Evolutionary conservation across 2,113 vertebrate species (phyloP), one percentile per base, ranked within the genome.

Genomic region (Lethenteron reissneri): DNA sequence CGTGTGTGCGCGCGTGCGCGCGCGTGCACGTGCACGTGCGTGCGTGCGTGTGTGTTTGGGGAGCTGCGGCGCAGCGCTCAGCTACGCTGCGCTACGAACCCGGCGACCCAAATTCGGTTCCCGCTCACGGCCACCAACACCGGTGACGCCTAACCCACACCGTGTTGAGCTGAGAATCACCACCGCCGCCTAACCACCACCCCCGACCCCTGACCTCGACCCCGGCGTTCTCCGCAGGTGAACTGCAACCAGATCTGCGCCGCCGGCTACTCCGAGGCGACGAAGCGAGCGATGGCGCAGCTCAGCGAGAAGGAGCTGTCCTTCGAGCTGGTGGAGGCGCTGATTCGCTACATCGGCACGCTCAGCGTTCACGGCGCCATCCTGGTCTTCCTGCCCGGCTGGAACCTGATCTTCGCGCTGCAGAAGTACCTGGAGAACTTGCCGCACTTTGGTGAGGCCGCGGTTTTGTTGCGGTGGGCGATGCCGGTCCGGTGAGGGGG

Each of bases 351-450:
- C 78, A 87, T 97, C 11, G 89, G 89, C 80, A 89, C 87, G 3
- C 81, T 97, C 74, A 82, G 88, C 58, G 88, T 87, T 57, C 75
- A 80, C 1, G 94, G 94, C 12, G 90, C 92, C 2, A 87, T 95
- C 11, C 82, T 97, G 19, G 71, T 97, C 70, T 97, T 97, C 78
- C 81, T 97, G 72, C 89, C 94, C 19, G 92, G 92, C 74, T 97
- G 92, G 92, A 97, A 97, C 75, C 85, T 97, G 77, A 97, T 97
- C 76, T 89, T 83, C 64, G 88, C 88, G 58, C 87, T 96, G 87
- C 94, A 97, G 81, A 89, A 89, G 73, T 87, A 92, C 79, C 82
- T 97, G 75, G 21, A 97, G 83, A 85, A 79, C 82, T 92, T 81
- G 78, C 80, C 89, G 0, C 85, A 87, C 79, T 95, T 96, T n/a